A percentile compares a stretch with the other conserved stretches of the same genome.
These are phyloP conservation scores for Sesamia inferens DNA, from an alignment of 2,888 invertebrate species.

Conservation along the genomic window DNA sequence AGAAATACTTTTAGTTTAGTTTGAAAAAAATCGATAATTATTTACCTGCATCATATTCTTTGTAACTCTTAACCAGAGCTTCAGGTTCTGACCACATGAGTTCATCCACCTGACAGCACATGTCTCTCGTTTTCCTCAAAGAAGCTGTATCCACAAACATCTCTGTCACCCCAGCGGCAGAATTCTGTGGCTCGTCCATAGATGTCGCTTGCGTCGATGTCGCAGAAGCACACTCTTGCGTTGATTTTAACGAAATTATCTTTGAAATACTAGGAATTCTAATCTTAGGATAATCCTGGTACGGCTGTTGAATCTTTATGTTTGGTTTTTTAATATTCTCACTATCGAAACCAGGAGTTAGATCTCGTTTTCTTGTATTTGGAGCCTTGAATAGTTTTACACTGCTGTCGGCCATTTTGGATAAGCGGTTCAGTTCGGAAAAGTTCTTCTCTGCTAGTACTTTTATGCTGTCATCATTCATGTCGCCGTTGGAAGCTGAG, in stretches of 20 bases:
- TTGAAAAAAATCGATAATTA: neutral
- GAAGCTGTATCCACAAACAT: constrained; percentile 59
- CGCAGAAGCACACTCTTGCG: constrained; percentile 67
- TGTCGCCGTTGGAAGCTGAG: constrained; percentile 51
- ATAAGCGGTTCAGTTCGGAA: constrained; percentile 83
- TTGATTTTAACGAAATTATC: constrained; percentile 81
- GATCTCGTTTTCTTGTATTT: constrained; percentile 78
- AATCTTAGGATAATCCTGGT: constrained; percentile 74
- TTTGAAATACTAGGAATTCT: constrained; percentile 85
- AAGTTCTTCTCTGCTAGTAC: constrained; percentile 86
- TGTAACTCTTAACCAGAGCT: constrained; percentile 87
- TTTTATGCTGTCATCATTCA: constrained; percentile 79
- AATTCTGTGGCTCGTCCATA: constrained; percentile 84
- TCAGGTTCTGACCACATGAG: constrained; percentile 87
- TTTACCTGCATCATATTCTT: constrained; percentile 88
- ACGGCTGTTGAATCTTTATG: constrained; percentile 64
- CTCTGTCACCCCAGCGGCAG: constrained; percentile 76
- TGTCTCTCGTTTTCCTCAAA: constrained; percentile 66
- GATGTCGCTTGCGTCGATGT: constrained; percentile 80
- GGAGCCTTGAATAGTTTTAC: constrained; percentile 84
- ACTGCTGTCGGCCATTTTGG: constrained; percentile 86
- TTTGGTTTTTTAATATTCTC: constrained; percentile 66
- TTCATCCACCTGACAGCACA: constrained; percentile 73
- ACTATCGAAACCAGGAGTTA: constrained; percentile 84
- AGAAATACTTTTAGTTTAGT: too few species aligned